Evolutionary conservation across 1,140 invertebrate species (phyloP).

Genomic region (Vollenhovia emeryi): DNA sequence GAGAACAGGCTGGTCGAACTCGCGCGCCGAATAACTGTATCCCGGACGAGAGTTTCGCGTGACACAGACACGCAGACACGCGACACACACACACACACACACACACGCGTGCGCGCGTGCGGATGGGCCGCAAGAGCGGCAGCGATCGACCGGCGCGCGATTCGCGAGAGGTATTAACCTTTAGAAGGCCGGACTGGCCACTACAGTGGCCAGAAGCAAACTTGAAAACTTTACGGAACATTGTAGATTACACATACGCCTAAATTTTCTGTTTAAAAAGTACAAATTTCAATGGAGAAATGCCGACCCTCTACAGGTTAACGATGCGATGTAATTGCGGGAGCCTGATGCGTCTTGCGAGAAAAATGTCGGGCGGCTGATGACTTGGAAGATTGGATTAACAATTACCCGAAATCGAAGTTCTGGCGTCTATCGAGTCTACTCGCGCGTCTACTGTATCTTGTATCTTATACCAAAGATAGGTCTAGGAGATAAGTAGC

Average conservation of each 20-base stretch:
- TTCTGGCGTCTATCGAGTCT: not conserved
- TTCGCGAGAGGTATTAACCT: conserved; percentile 22
- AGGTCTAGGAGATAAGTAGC: not conserved
- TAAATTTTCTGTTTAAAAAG: too few relatives aligned
- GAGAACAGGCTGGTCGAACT: not conserved
- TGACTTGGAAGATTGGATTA: not conserved
- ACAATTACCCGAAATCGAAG: not conserved
- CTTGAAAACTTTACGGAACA: too few relatives aligned
- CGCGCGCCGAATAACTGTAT: conserved; percentile 28
- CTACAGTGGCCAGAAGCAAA: too few relatives aligned
- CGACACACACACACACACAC: too few relatives aligned
- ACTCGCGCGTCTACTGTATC: not conserved
- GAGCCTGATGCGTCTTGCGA: not conserved
- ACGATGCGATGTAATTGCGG: not conserved
- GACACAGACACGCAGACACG: too few relatives aligned
- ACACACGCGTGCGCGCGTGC: not conserved
- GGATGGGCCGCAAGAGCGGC: not conserved
- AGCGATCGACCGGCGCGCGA: not conserved
- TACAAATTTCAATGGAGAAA: too few relatives aligned
- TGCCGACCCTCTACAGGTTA: too few relatives aligned
- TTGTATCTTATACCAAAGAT: too few relatives aligned
- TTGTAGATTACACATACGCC: too few relatives aligned
- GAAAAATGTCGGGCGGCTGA: not conserved
- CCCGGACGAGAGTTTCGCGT: not conserved
- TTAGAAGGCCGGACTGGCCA: too few relatives aligned